Conservation (phyloP, 2,797 vertebrate species). For the Spinus pinus region DNA sequence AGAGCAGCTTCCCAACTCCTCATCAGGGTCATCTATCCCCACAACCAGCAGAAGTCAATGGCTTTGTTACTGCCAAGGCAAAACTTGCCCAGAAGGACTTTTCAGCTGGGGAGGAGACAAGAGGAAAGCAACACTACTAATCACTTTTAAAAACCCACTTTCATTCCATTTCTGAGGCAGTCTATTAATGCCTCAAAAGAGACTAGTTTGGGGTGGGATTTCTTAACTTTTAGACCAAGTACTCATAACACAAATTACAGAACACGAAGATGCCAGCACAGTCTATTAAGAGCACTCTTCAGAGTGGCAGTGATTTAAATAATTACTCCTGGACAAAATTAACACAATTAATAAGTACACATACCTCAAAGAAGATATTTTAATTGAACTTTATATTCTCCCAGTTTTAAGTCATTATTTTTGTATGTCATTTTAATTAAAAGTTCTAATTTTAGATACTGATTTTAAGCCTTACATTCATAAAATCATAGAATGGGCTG, state of each 20-base stretch:
- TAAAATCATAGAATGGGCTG: background rate
- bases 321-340: slow-evolving; percentile 3
- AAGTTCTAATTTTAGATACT: background rate
- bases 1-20: background rate
- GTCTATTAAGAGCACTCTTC: background rate
- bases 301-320: background rate
- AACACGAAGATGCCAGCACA: background rate
- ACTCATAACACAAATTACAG: background rate
- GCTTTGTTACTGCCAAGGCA: background rate
- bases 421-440: background rate
- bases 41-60: background rate
- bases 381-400: background rate
- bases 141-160: background rate
- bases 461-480: background rate
- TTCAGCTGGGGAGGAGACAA: background rate
- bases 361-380: background rate
- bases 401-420: background rate
- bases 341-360: background rate
- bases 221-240: background rate
- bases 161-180: background rate
- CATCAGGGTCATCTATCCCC: background rate
- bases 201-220: background rate
- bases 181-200: background rate
- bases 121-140: background rate
- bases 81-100: background rate